Base-by-base conservation (phyloP, 53 echinoderm and acorn worm genomes). In the Echinarachnius parma region DNA sequence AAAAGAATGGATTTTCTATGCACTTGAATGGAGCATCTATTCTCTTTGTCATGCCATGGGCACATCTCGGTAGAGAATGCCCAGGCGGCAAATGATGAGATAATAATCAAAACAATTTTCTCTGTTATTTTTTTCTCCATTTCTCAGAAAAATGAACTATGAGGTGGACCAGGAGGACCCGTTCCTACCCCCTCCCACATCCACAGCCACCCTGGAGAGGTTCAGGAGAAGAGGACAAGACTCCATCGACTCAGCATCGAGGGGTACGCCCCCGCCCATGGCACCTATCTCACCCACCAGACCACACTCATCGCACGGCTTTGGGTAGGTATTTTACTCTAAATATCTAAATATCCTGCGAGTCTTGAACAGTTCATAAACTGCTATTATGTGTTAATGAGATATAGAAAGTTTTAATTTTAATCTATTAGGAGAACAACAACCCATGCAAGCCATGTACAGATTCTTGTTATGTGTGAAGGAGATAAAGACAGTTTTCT, bases 81-180 rank as follows among this genome's bases (percentile, higher is more conserved):
- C n/a, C n/a, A n/a, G n/a, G n/a, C n/a, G n/a, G n/a, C n/a, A n/a
- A n/a, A n/a, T n/a, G n/a, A n/a, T n/a, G n/a, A n/a, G n/a, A 45
- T 3, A n/a, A 45, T 9, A 23, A 49, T 50, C 1, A 21, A 50
- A 50, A 7, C 16, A 7, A 21, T n/a, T n/a, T n/a, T n/a, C n/a
- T 21, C 19, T 50, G 50, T 16, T 32, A 55, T 19, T 26, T 21
- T 23, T 1, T 36, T 37, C 8, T 31, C 15, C 15, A 2, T 11
- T 60, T 21, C 7, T 16, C 75, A 95, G 96, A 56, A 95, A 95
- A 84, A 77, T 82, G 30, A 78, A 84, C 46, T 90, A 89, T 59
- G 89, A 84, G 47, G 96, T 87, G 2, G 96, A 91, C 21, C 90
- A 90, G 46, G 86, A 87, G 60, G 96, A 95, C 59, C 96, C 96